These are phyloP conservation scores for Enteromius radiatus DNA, from an alignment of 2,797 vertebrate species.

Conservation along the genomic window DNA sequence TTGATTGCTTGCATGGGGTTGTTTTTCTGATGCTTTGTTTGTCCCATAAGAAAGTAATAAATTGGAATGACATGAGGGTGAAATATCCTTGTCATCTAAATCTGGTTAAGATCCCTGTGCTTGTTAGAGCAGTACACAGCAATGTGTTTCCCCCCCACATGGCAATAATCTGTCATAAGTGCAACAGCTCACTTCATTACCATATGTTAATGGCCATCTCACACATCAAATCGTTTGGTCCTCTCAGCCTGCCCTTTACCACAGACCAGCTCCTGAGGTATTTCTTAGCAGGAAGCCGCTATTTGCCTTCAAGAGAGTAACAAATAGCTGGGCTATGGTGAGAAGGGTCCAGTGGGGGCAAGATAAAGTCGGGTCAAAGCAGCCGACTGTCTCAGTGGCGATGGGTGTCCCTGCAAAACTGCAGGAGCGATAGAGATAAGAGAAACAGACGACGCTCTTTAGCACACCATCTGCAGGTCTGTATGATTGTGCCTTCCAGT, in stretches of 20 bases:
- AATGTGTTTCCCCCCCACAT: not conserved
- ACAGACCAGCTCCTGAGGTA: slow-evolving; percentile 18
- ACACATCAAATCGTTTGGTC: slow-evolving; percentile 34
- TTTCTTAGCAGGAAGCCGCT: slow-evolving; percentile 17
- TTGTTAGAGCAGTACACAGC: not conserved
- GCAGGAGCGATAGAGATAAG: slow-evolving; percentile 46
- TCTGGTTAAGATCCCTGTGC: not conserved
- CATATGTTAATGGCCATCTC: slow-evolving; percentile 32
- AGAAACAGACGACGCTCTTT: slow-evolving; percentile 12
- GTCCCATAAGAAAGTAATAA: not conserved
- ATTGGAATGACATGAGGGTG: not conserved
- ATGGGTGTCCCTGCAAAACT: slow-evolving; percentile 5
- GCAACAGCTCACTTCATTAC: slow-evolving; percentile 33
- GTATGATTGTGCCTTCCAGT: slow-evolving; percentile 48
- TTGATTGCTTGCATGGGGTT: not conserved
- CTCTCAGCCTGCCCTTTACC: slow-evolving; percentile 50
- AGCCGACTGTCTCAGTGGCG: slow-evolving; percentile 3
- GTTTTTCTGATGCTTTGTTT: not conserved
- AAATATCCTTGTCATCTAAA: not conserved
- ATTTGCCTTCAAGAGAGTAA: slow-evolving; percentile 37
- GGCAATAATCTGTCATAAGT: slow-evolving; percentile 5
- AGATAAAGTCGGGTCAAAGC: slow-evolving; percentile 55
- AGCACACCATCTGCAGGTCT: slow-evolving; percentile 30
- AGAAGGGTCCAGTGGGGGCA: slow-evolving; percentile 27
- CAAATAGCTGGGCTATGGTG: slow-evolving; percentile 30